phyloP scores from a whole-genome alignment of 2,888 invertebrate genomes.

The Mesorhabditis spiculigera region DNA sequence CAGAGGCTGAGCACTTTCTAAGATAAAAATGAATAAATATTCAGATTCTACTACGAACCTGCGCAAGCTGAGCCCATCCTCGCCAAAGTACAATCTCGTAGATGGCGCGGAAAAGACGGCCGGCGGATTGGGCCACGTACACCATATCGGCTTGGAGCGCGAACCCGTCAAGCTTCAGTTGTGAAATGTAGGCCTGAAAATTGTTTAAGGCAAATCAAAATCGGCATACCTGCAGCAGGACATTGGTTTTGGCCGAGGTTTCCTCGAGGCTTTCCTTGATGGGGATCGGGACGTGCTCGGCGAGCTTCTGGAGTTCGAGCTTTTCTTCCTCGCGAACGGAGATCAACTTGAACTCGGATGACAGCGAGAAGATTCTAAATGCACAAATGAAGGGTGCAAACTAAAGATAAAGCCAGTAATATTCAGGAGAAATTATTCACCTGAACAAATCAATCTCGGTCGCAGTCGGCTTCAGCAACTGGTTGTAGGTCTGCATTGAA shows the following conservation, averaged over 20 bases:
- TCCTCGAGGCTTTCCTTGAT: slow-evolving; percentile 98
- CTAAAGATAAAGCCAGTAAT: not conserved
- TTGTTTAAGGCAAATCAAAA: not conserved
- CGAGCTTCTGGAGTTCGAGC: slow-evolving; percentile 88
- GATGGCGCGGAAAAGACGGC: slow-evolving; percentile 87
- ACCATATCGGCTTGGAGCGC: slow-evolving; percentile 99
- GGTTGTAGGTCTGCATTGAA: slow-evolving; percentile 93
- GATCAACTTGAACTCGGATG: slow-evolving; percentile 79
- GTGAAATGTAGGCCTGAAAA: slow-evolving; percentile 90
- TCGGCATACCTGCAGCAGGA: slow-evolving; percentile 48
- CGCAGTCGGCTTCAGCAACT: slow-evolving; percentile 87
- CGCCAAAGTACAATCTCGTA: slow-evolving; percentile 88
- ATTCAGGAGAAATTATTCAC: not conserved
- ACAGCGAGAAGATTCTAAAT: slow-evolving; percentile 83
- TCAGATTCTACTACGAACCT: slow-evolving; percentile 19
- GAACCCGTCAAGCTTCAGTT: slow-evolving; percentile 94
- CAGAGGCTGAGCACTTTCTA: slow-evolving; percentile 87
- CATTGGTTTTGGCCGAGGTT: slow-evolving; percentile 78
- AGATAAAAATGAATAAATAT: slow-evolving; percentile 1
- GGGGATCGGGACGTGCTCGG: slow-evolving; percentile 92
- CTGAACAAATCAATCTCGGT: slow-evolving; percentile 93
- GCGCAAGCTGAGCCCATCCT: slow-evolving; percentile 95
- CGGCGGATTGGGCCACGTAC: slow-evolving; percentile 94
- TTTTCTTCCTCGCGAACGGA: slow-evolving; percentile 76
- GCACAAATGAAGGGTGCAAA: not conserved